Conservation (phyloP, 2,888 invertebrate genomes). For the Phalera bucephala region DNA sequence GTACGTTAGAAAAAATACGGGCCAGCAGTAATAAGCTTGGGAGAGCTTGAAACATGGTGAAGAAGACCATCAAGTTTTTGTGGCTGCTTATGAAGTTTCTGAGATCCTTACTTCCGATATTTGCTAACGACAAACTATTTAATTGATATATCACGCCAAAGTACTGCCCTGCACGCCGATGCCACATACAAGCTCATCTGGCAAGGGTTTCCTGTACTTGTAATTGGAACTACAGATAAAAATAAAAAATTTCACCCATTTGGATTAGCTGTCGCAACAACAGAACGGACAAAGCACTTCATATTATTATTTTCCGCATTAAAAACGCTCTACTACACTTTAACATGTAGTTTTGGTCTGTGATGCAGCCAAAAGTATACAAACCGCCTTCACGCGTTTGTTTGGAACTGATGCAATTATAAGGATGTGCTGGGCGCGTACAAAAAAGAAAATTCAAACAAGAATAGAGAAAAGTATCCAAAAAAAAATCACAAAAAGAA, state of each 20-base stretch:
- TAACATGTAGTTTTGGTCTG: conserved; percentile 6
- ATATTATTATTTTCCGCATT: background rate
- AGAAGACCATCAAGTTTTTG: too few species aligned
- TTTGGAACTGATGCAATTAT: conserved; percentile 12
- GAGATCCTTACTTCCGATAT: conserved; percentile 6
- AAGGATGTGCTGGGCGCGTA: conserved; percentile 11
- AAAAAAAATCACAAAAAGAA: background rate
- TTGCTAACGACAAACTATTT: conserved; percentile 5
- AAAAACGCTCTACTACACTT: conserved; percentile 3
- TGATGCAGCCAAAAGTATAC: conserved; percentile 17
- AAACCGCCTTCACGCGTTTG: conserved; percentile 14
- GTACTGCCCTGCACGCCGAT: conserved; percentile 1
- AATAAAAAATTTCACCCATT: conserved; percentile 15
- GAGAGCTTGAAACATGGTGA: too few species aligned
- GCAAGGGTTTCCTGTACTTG: conserved; percentile 25
- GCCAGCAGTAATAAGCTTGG: too few species aligned
- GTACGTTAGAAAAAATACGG: too few species aligned
- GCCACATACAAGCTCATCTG: conserved; percentile 25
- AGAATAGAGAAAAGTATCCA: conserved; percentile 1
- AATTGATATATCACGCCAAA: background rate
- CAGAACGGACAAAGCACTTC: conserved; percentile 10
- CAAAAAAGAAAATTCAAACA: conserved; percentile 7
- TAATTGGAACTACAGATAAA: conserved; percentile 24
- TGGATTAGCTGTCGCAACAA: conserved; percentile 17
- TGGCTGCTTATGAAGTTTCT: too few species aligned